Percentiles rank a stretch among this genome's conserved stretches.
Conservation (phyloP, 2,888 invertebrate genomes). For the Argyresthia albistria region DNA sequence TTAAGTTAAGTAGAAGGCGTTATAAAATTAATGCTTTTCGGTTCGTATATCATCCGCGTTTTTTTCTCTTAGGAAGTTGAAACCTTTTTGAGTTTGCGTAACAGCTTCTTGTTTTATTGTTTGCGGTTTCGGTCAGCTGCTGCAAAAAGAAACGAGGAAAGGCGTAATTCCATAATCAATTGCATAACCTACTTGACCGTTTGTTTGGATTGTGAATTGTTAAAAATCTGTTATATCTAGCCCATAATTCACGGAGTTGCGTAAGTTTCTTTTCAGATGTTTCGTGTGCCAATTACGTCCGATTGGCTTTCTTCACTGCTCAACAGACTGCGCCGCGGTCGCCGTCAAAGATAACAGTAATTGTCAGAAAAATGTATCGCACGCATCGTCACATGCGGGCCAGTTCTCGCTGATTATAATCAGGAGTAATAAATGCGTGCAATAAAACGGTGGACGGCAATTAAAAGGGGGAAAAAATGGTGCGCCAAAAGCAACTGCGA, state of each 20-base stretch:
- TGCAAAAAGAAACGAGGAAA: neutral
- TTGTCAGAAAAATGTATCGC: neutral
- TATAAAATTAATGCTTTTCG: slow-evolving; percentile 22
- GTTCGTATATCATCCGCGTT: slow-evolving; percentile 19
- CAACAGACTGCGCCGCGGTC: neutral
- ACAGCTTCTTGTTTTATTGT: neutral
- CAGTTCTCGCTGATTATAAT: neutral
- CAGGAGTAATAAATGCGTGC: too few species aligned
- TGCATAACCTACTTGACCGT: neutral
- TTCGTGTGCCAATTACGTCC: slow-evolving; percentile 3
- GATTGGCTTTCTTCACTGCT: slow-evolving; percentile 1
- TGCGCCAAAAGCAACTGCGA: neutral
- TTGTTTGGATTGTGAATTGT: neutral
- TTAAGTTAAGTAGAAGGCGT: slow-evolving; percentile 18
- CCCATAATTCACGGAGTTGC: neutral
- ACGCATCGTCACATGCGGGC: neutral
- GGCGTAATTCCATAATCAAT: neutral
- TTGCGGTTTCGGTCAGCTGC: neutral
- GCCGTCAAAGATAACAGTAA: neutral
- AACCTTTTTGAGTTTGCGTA: neutral
- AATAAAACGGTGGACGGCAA: neutral
- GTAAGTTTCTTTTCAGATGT: neutral
- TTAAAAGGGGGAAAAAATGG: slow-evolving; percentile 9
- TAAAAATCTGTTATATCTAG: neutral
- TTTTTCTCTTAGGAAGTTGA: neutral